Evolutionary conservation across 2,888 invertebrate species (phyloP).

Genomic region (Netelia inedita): DNA sequence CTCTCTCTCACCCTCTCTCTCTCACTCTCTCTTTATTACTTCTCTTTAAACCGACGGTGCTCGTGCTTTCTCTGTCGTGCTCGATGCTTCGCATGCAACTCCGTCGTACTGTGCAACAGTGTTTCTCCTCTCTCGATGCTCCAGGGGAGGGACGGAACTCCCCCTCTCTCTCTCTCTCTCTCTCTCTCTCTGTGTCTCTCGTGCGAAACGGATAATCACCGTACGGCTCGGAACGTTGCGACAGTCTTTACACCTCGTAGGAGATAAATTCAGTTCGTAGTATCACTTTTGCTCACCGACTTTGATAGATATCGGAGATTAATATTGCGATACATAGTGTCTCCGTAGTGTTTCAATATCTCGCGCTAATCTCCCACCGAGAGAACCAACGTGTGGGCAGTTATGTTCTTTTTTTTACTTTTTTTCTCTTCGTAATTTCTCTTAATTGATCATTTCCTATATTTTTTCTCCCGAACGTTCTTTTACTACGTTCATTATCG

Average conservation of each 20-base stretch:
- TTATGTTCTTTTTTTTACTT: slow-evolving; percentile 35
- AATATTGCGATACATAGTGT: slow-evolving; percentile 63
- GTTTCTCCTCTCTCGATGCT: neutral
- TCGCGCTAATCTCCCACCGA: slow-evolving; percentile 36
- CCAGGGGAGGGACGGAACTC: neutral
- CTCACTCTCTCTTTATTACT: slow-evolving; percentile 19
- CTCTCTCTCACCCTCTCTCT: slow-evolving; percentile 4
- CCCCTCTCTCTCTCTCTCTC: neutral
- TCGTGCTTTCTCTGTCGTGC: neutral
- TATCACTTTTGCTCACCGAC: slow-evolving; percentile 63
- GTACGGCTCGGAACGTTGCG: slow-evolving; percentile 57
- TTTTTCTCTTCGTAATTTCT: slow-evolving; percentile 20
- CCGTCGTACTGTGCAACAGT: neutral
- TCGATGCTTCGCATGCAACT: neutral
- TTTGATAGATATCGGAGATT: slow-evolving; percentile 69
- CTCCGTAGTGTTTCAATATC: slow-evolving; percentile 32
- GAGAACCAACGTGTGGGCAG: slow-evolving; percentile 48
- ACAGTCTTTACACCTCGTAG: slow-evolving; percentile 65
- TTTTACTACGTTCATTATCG: neutral
- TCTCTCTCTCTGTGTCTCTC: slow-evolving; percentile 46
- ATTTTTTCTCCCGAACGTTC: neutral
- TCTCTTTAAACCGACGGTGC: slow-evolving; percentile 12
- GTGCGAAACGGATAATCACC: slow-evolving; percentile 65
- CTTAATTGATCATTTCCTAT: neutral
- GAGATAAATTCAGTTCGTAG: slow-evolving; percentile 65